These are phyloP conservation scores for Nyctalus aviator DNA, from an alignment of 2,797 vertebrate genomes.

Conservation along the genomic window DNA sequence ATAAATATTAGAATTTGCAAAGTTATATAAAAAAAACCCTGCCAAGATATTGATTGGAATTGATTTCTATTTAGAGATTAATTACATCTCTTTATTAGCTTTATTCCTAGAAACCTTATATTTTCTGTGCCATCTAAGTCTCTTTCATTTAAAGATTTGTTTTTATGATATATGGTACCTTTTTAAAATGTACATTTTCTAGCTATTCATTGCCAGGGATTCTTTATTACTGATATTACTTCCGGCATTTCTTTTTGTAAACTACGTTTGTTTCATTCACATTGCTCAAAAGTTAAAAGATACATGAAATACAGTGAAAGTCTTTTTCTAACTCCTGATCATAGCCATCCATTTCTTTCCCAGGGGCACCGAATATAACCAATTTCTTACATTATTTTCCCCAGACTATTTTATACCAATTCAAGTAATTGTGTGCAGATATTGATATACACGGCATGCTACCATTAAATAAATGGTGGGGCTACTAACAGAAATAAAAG, in stretches of 20 bases:
- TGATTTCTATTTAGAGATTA: neutral
- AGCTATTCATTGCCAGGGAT: slow-evolving; percentile 31
- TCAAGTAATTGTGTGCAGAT: neutral
- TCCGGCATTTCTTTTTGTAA: neutral
- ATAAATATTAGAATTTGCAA: slow-evolving; percentile 10
- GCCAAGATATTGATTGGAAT: slow-evolving; percentile 17
- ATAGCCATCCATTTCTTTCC: neutral
- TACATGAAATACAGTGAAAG: neutral
- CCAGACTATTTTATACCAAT: slow-evolving; percentile 36
- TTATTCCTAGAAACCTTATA: neutral
- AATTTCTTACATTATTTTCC: slow-evolving; percentile 23
- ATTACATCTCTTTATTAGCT: neutral
- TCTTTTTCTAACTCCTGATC: neutral
- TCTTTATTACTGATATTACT: slow-evolving; percentile 34
- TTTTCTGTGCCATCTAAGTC: neutral
- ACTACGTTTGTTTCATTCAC: neutral
- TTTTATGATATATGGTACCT: slow-evolving; percentile 22
- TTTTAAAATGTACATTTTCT: neutral
- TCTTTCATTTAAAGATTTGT: slow-evolving; percentile 47
- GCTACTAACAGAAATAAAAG: slow-evolving; percentile 33
- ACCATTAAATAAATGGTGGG: slow-evolving; percentile 50
- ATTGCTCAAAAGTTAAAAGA: slow-evolving; percentile 33
- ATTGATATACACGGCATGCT: neutral
- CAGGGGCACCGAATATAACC: slow-evolving; percentile 6
- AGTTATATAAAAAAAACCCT: slow-evolving; percentile 3